These are phyloP conservation scores for Neotoma lepida DNA, from an alignment of 2,113 vertebrate species.

Conservation along the genomic window DNA sequence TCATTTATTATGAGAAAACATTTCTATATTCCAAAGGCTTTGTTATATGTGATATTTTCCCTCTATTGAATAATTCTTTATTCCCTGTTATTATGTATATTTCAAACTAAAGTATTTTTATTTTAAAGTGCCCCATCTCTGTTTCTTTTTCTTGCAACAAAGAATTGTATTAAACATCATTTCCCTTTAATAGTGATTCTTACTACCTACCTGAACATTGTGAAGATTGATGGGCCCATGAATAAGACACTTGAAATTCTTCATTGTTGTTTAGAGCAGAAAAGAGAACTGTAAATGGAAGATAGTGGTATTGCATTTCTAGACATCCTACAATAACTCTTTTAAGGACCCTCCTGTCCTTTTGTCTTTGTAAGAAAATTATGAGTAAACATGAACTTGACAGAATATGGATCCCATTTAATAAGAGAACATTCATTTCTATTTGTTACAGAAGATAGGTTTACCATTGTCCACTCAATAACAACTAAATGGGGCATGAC, in stretches of 20 bases:
- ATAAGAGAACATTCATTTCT: constrained; percentile 59
- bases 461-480: constrained; percentile 58
- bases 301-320: constrained; percentile 12
- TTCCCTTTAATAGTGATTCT: constrained; percentile 56
- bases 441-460: constrained; percentile 50
- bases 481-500: constrained; percentile 66
- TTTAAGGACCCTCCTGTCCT: constrained; percentile 4
- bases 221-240: constrained; percentile 48
- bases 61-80: constrained; percentile 60
- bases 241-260: constrained; percentile 53
- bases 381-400: constrained; percentile 50
- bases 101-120: constrained; percentile 66
- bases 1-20: constrained; percentile 66
- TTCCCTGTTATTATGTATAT: constrained; percentile 60
- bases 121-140: constrained; percentile 13
- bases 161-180: constrained; percentile 59
- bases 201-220: constrained; percentile 3
- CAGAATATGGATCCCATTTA: constrained; percentile 40
- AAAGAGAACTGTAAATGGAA: background rate
- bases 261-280: background rate
- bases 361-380: constrained; percentile 63
- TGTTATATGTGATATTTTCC: constrained; percentile 59
- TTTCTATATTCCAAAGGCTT: constrained; percentile 48
- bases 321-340: constrained; percentile 20
- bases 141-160: constrained; percentile 55